Base-by-base conservation (phyloP, 2,797 vertebrate genomes). In the Onychomys arenicola region DNA sequence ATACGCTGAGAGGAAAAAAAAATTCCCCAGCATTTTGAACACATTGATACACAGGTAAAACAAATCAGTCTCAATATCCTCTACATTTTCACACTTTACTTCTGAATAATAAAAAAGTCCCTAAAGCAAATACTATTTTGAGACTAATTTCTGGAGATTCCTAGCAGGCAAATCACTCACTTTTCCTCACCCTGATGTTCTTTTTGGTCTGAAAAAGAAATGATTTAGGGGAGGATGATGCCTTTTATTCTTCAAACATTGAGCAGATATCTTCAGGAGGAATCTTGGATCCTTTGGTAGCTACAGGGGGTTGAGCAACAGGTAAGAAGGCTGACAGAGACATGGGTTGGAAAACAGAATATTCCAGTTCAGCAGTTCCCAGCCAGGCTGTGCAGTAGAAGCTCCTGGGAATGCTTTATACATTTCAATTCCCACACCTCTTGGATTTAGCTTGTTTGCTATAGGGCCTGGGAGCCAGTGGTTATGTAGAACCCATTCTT, bases 71-170 rank as follows among this genome's bases (percentile, higher is more conserved):
- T 2, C 93, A 71, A n/a, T 96, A 91, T 7, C 84, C 61, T 34
- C 16, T 94, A 82, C 75, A 65, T 14, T 77, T 83, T 71, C 43
- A 90, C 23, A 75, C 21, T 97, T 97, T 98, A 91, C 91, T 95
- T 95, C 92, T 65, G 52, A 97, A 89, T 95, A 83, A 92, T 92
- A 93, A 94, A 96, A 92, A 93, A 52, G 82, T 96, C 97, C 93
- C 94, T 25, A 89, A 94, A 96, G 96, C 94, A 92, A 96, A 94
- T 83, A 92, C 11, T 98, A 43, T 96, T 98, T 97, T 95, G 94
- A 97, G 96, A 82, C 93, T 97, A 98, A 97, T 97, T 96, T 97
- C 88, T 97, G 65, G 23, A 95, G 82, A 71, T 96, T 97, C 89
- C 96, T 97, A 96, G 90, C 76, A 94, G 93, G 82, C 80, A 93